Conservation (phyloP, 2,113 vertebrate species). For the Hemibagrus wyckioides region DNA sequence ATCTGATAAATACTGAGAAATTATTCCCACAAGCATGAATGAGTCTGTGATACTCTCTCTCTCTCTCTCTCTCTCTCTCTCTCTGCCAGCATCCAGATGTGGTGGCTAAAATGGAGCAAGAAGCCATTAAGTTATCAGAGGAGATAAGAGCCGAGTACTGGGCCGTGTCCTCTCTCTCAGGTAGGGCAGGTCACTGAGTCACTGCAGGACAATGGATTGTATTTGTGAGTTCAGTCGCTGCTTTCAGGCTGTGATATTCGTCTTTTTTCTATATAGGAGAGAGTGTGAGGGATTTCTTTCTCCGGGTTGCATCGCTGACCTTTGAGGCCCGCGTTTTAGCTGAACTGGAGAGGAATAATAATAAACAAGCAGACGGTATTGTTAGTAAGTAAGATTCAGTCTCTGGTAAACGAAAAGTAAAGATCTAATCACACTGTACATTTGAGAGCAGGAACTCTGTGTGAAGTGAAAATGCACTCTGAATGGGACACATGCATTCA, state of each 20-base stretch:
- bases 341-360: conserved; percentile 83
- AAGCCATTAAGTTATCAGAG: conserved; percentile 86
- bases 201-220: too few species aligned
- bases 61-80: not conserved
- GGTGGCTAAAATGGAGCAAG: conserved; percentile 80
- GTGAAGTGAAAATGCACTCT: not conserved
- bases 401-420: not conserved
- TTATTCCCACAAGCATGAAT: not conserved
- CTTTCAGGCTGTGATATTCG: not conserved
- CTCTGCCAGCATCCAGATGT: conserved; percentile 80
- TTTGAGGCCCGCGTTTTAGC: conserved; percentile 88
- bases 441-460: not conserved
- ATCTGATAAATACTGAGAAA: not conserved
- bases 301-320: conserved; percentile 88
- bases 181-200: conserved; percentile 63
- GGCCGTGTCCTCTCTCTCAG: conserved; percentile 92
- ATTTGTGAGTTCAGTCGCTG: not conserved
- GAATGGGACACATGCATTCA: not conserved
- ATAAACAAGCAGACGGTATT: conserved; percentile 79
- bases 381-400: conserved; percentile 82
- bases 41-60: not conserved
- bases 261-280: conserved; percentile 74
- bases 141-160: conserved; percentile 95
- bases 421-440: not conserved
- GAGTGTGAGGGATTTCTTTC: conserved; percentile 88